phyloP scores from a whole-genome alignment of 2,113 vertebrate species.

The Tapirus terrestris region DNA sequence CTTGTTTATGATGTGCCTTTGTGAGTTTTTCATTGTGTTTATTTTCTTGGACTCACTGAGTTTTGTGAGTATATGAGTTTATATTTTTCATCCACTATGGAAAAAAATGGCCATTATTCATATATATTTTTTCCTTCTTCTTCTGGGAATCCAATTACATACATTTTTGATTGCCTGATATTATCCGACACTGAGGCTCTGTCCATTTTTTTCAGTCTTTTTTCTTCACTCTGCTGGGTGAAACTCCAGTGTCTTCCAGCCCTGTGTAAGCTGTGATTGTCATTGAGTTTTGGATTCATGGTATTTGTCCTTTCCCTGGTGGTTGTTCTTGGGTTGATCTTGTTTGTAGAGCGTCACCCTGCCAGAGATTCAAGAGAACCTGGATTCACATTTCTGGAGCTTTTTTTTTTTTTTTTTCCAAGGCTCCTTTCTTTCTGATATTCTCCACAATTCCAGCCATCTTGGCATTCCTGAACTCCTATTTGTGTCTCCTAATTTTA shows the following conservation, averaged over 20 bases:
- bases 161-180: neutral
- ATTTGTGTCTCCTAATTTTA: neutral
- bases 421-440: neutral
- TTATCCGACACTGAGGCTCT: neutral
- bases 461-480: neutral
- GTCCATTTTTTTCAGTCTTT: neutral
- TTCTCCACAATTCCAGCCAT: neutral
- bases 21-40: neutral
- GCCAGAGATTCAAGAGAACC: neutral
- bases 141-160: neutral
- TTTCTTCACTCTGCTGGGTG: neutral
- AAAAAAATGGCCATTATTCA: neutral
- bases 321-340: neutral
- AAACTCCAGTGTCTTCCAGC: neutral
- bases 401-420: neutral
- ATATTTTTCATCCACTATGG: neutral
- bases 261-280: neutral
- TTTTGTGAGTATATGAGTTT: neutral
- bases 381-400: neutral
- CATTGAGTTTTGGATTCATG: neutral
- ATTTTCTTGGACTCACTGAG: conserved; percentile 6
- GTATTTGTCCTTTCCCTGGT: neutral
- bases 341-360: neutral
- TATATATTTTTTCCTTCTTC: too few species aligned
- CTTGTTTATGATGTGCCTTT: neutral